Evolutionary conservation across 2,888 invertebrate species (phyloP), one percentile per base, ranked within the genome.

Genomic region (Latheticus oryzae): DNA sequence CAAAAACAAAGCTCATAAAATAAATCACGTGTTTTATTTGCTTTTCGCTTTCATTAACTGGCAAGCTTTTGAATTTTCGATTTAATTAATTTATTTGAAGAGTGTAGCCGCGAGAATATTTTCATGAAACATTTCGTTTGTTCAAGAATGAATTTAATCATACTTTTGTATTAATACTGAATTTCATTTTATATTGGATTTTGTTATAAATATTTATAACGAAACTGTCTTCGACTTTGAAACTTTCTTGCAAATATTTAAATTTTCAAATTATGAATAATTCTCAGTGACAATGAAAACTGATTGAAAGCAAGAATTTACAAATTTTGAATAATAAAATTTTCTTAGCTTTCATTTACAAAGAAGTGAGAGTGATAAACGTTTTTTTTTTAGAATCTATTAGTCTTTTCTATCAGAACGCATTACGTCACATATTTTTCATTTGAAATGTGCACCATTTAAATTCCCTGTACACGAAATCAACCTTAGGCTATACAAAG

Each of bases 401-500:
- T 60, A 57, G 61, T 59, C 60, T 52, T 56, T 53, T 59, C 40
- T 65, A 63, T 62, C 57, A 56, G 62, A 56, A 51, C 53, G 45
- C 43, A 60, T 58, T 52, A 45, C 53, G 16, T 54, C 42, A 56
- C 51, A 5, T 19, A 63, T 57, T 63, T 62, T 61, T 61, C 61
- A 28, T 47, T 48, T 42, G 43, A 23, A 51, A 42, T 40, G 50
- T 23, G 24, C 15, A 51, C 66, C 60, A 60, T 66, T 61, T 57
- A 62, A 64, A 61, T 54, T 56, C 62, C 33, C 48, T 52, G 54
- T 61, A 62, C 57, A 57, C 32, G 56, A 58, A 59, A 61, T 58
- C 62, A 60, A 62, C 66, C 66, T 64, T 48, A 30, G 63, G 67
- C 63, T 53, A 64, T 54, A 64, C 65, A 66, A 67, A 65, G 66